Conservation (phyloP, 1,140 invertebrate genomes). For the Parasteatoda tepidariorum region DNA sequence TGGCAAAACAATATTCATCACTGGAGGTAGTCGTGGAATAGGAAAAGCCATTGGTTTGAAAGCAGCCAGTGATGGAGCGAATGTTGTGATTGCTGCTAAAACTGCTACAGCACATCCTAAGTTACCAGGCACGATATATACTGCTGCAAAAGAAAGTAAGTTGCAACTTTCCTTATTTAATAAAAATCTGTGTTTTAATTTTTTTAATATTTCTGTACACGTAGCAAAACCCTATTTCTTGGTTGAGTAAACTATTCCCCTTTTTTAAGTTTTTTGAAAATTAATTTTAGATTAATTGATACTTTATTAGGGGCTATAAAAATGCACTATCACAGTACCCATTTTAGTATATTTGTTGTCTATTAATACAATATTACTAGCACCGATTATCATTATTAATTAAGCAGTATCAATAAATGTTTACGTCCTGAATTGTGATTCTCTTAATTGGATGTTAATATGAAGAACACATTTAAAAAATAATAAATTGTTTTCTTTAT, state of each 20-base stretch:
- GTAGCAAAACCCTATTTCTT: neutral
- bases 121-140: constrained; percentile 97
- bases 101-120: constrained; percentile 97
- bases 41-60: constrained; percentile 97
- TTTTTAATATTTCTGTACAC: neutral
- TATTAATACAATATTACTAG: too few species aligned
- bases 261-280: neutral
- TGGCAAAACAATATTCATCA: constrained; percentile 93
- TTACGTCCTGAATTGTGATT: too few species aligned
- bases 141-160: constrained; percentile 88
- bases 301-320: too few species aligned
- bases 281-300: neutral
- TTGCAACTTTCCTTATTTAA: constrained; percentile 2
- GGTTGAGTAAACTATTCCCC: neutral
- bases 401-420: too few species aligned
- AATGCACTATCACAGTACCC: too few species aligned
- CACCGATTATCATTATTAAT: too few species aligned
- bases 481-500: too few species aligned
- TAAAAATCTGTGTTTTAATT: neutral
- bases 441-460: too few species aligned
- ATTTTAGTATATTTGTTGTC: too few species aligned
- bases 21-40: constrained; percentile 96
- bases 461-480: too few species aligned
- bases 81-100: constrained; percentile 95
- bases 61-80: constrained; percentile 93